Conservation (phyloP, 30 jellyfish, hydroid and myxozoan genomes). For the Aurelia sp. region DNA sequence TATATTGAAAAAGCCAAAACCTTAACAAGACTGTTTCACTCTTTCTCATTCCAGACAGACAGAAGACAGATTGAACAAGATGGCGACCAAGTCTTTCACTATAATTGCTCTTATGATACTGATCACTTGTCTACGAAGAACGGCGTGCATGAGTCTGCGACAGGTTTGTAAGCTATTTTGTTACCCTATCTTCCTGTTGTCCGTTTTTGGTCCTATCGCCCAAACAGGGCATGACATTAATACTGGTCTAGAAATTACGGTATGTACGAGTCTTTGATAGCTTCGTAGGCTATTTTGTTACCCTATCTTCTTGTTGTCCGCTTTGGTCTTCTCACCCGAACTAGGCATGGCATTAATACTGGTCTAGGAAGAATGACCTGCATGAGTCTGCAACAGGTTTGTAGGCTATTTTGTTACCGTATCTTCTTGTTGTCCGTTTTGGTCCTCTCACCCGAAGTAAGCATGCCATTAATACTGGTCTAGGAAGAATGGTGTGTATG, state of each 20-base stretch:
- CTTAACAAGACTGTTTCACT: neutral
- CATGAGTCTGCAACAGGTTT: conserved; percentile 36
- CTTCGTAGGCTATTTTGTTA: neutral
- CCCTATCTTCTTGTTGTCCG: too few species aligned
- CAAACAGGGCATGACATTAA: too few species aligned
- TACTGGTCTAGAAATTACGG: conserved; percentile 21
- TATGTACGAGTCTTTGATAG: conserved; percentile 26
- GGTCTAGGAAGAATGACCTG: neutral
- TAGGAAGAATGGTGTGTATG: neutral
- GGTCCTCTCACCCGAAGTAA: too few species aligned
- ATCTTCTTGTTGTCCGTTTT: too few species aligned
- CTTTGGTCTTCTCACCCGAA: too few species aligned
- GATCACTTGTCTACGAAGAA: conserved; percentile 18
- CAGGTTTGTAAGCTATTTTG: conserved; percentile 5
- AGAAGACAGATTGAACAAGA: neutral
- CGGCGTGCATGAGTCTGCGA: conserved; percentile 36
- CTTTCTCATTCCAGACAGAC: conserved; percentile 16
- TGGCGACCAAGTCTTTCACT: conserved; percentile 22
- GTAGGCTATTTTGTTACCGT: neutral
- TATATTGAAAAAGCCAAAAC: too few species aligned
- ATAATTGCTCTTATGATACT: conserved; percentile 6
- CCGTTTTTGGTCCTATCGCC: too few species aligned
- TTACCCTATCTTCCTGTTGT: too few species aligned
- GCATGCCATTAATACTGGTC: too few species aligned
- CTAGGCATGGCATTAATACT: too few species aligned